Conservation (phyloP, 2,113 vertebrate species). For the Charadrius vociferus region DNA sequence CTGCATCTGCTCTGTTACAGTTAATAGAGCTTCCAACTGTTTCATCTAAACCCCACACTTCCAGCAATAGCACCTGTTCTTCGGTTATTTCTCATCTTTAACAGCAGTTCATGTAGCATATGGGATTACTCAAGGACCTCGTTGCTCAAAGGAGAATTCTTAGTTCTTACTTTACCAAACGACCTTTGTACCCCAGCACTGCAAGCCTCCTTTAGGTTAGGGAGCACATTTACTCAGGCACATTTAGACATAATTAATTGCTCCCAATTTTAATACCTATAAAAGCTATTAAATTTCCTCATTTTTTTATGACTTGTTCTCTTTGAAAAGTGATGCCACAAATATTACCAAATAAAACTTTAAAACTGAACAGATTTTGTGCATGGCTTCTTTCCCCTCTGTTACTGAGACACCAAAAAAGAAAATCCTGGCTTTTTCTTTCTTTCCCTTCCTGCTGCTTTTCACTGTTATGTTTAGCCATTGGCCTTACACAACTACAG, state of each 20-base stretch:
- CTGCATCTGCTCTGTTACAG: background rate
- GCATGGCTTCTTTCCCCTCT: background rate
- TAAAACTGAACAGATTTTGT: conserved; percentile 3
- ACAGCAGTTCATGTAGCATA: background rate
- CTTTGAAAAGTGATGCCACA: conserved; percentile 12
- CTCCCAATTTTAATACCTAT: background rate
- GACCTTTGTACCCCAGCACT: background rate
- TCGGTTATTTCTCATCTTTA: conserved; percentile 44
- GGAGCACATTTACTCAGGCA: background rate
- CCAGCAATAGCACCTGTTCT: conserved; percentile 24
- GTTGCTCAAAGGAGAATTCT: conserved; percentile 13
- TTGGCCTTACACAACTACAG: background rate
- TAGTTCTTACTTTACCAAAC: conserved; percentile 11
- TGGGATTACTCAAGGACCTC: conserved; percentile 29
- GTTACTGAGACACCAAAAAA: background rate
- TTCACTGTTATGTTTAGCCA: background rate
- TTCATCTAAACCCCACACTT: conserved; percentile 3
- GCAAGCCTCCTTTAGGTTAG: background rate
- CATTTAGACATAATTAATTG: conserved; percentile 36
- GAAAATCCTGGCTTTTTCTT: background rate
- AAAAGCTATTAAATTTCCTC: conserved; percentile 36
- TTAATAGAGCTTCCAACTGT: conserved; percentile 14
- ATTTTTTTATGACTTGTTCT: background rate
- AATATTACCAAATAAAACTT: conserved; percentile 20
- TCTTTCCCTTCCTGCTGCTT: background rate